Conservation (phyloP, 2,888 invertebrate genomes). For the Callimorpha dominula region DNA sequence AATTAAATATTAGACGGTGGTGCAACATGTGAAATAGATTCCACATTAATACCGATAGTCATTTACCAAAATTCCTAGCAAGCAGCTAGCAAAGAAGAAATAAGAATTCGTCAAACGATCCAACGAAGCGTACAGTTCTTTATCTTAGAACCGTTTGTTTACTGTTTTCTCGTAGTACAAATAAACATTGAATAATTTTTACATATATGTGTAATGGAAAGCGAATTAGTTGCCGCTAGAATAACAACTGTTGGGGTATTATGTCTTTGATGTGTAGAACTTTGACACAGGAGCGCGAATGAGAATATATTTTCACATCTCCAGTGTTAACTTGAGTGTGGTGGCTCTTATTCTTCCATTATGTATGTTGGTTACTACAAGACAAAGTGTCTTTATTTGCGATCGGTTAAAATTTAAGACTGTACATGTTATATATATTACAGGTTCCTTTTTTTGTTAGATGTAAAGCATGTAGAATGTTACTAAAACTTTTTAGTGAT, state of each 20-base stretch:
- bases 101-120: constrained; percentile 28
- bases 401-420: not conserved
- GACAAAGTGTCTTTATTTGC: not conserved
- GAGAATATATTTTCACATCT: constrained; percentile 31
- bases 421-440: too few species aligned
- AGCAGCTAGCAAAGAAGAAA: not conserved
- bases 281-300: constrained; percentile 44
- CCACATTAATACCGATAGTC: not conserved
- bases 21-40: not conserved
- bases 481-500: too few species aligned
- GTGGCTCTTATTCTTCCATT: constrained; percentile 13
- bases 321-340: not conserved
- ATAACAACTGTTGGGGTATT: constrained; percentile 41
- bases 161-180: constrained; percentile 41
- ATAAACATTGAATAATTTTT: constrained; percentile 58
- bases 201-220: constrained; percentile 43
- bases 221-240: constrained; percentile 49
- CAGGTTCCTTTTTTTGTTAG: too few species aligned
- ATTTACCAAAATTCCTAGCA: not conserved
- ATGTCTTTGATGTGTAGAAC: constrained; percentile 48
- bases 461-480: too few species aligned
- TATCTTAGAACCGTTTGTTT: constrained; percentile 31
- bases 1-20: not conserved
- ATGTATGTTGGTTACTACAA: constrained; percentile 1
- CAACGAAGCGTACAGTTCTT: constrained; percentile 27